Base-by-base conservation (phyloP, 2,113 vertebrate species). In the Camelus dromedarius region DNA sequence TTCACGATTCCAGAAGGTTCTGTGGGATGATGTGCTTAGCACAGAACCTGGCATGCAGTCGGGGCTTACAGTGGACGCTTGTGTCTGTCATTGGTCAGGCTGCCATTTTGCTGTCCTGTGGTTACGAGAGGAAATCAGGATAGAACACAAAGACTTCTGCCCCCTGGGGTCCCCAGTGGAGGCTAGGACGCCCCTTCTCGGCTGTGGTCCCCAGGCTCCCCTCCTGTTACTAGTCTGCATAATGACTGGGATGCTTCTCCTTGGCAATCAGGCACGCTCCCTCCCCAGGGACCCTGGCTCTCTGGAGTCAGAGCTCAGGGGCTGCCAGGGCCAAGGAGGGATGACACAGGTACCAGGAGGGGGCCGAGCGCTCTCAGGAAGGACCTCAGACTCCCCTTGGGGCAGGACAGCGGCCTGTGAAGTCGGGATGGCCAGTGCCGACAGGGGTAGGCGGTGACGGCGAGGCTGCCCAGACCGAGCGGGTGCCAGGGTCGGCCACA, bases 181-280 rank as follows among this genome's bases (percentile, higher is more conserved):
- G 3, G 5, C 58, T 6, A 6, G 30, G n/a, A 14, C 2, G 1
- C 48, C 64, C 0, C 0, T 12, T 38, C 30, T 30, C 32, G 0
- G 28, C 50, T 15, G 11, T 32, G 1, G 56, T 46, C 38, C 54
- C 76, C 14, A 0, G 54, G 50, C 77, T 20, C 20, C 32, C 67
- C 18, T 52, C 72, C 32, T 42, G 1, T 73, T 42, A 42, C 38
- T 11, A 46, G 64, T 15, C 73, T 66, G 7, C 5, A 0, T 6
- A 14, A 62, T 19, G 69, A 77, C 88, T 18, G 19, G 26, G 73
- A 22, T 0, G 15, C 22, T 32, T 83, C 56, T 81, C 6, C 8
- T 9, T 2, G 35, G 32, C 81, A 56, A 16, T 56, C 19, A 62
- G 64, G 26, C 42, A 0, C 4, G 2, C 7, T 60, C 6, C 52